Percentiles rank a stretch among this genome's conserved stretches.
phyloP scores from a whole-genome alignment of 2,888 invertebrate species.

The Tachina grossa region DNA sequence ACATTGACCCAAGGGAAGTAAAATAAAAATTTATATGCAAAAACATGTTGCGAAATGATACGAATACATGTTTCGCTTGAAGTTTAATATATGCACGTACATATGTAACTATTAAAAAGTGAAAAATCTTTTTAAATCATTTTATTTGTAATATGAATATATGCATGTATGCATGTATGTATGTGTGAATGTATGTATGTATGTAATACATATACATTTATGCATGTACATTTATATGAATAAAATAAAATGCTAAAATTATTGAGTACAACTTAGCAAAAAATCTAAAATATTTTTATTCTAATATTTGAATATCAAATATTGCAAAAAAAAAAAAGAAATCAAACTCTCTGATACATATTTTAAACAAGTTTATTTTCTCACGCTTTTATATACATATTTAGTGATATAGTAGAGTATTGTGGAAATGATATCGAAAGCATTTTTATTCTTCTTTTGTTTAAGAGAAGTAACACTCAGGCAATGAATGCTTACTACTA shows the following conservation, averaged over 20 bases:
- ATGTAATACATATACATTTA: too few relatives aligned
- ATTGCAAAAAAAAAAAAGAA: conserved; percentile 9
- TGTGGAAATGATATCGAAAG: too few relatives aligned
- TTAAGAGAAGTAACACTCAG: too few relatives aligned
- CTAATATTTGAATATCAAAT: conserved; percentile 54
- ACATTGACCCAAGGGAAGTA: conserved; percentile 63
- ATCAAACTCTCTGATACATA: neutral
- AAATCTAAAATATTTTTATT: conserved; percentile 30
- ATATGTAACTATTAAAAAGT: conserved; percentile 58
- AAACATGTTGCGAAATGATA: conserved; percentile 64
- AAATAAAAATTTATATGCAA: conserved; percentile 64
- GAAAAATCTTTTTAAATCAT: conserved; percentile 59
- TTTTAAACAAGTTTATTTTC: too few relatives aligned
- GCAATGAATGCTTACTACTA: too few relatives aligned
- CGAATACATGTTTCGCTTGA: conserved; percentile 43
- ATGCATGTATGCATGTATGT: neutral
- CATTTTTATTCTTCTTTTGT: too few relatives aligned
- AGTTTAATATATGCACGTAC: conserved; percentile 58
- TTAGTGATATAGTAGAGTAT: too few relatives aligned
- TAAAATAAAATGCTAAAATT: conserved; percentile 44
- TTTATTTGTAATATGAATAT: conserved; percentile 18
- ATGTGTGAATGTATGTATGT: neutral
- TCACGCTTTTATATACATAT: too few relatives aligned
- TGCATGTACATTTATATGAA: conserved; percentile 3
- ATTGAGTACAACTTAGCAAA: neutral